phyloP scores from a whole-genome alignment of 2,888 invertebrate genomes.

The Andrena praecox region DNA sequence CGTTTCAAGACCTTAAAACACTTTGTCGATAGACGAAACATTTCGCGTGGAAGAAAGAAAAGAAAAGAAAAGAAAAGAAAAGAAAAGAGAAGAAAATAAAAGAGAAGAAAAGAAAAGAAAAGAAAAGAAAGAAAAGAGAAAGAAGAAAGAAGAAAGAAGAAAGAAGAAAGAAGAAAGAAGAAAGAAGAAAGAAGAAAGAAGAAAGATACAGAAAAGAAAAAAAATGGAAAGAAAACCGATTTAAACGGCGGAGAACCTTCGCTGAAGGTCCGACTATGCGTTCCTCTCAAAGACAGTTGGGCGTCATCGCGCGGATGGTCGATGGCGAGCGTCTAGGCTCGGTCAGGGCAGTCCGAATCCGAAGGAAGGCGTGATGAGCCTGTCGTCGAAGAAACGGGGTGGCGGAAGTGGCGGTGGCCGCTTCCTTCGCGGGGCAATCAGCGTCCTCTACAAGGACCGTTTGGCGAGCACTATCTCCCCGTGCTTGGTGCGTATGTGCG shows the following conservation, averaged over 20 bases:
- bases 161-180: no score
- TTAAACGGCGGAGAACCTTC: not conserved
- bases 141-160: not conserved
- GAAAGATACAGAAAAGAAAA: not conserved
- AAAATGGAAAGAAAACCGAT: not conserved
- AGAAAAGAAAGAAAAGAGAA: not conserved
- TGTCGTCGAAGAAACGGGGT: conserved; percentile 64
- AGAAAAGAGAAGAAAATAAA: no score
- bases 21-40: no score
- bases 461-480: conserved; percentile 77
- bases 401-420: conserved; percentile 71
- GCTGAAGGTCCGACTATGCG: no score
- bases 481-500: conserved; percentile 92
- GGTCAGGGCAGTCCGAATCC: conserved; percentile 71
- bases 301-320: conserved; percentile 26
- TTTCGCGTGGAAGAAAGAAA: no score
- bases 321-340: conserved; percentile 18
- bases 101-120: not conserved
- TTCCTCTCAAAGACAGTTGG: not conserved
- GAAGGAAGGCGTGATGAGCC: conserved; percentile 67
- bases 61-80: no score
- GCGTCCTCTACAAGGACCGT: conserved; percentile 80
- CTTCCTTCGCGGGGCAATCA: conserved; percentile 78
- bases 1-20: no score
- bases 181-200: not conserved